These are phyloP conservation scores for Oceanodroma tethys DNA, from an alignment of 2,113 vertebrate genomes.

Conservation along the genomic window DNA sequence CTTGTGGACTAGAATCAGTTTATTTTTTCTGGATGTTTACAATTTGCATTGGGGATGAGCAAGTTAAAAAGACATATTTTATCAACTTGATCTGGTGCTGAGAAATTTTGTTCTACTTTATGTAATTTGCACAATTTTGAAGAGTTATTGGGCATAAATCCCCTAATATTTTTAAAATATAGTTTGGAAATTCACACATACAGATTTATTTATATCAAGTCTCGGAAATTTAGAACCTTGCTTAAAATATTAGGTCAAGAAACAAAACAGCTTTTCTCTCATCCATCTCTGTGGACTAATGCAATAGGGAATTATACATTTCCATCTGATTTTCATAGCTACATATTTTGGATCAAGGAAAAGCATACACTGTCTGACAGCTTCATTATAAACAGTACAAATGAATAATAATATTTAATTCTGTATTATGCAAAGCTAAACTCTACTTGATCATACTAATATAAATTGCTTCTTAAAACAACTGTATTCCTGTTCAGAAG, in stretches of 20 bases:
- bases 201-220: not conserved
- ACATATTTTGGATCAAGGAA: not conserved
- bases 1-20: not conserved
- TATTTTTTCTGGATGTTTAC: not conserved
- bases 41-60: not conserved
- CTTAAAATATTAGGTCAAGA: not conserved
- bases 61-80: not conserved
- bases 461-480: not conserved
- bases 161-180: not conserved
- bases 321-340: not conserved
- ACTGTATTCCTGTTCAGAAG: not conserved
- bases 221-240: not conserved
- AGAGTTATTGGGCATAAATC: not conserved
- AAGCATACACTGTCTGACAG: not conserved
- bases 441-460: not conserved
- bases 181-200: not conserved
- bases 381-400: not conserved
- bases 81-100: not conserved
- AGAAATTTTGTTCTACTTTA: not conserved
- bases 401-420: not conserved
- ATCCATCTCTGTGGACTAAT: not conserved
- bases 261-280: not conserved
- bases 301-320: not conserved
- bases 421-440: not conserved
- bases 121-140: not conserved